Evolutionary conservation across 30 jellyfish, hydroid and myxozoan genomes (phyloP), one percentile per base, ranked within the genome.

Genomic region (Haliclystus octoradiatus): DNA sequence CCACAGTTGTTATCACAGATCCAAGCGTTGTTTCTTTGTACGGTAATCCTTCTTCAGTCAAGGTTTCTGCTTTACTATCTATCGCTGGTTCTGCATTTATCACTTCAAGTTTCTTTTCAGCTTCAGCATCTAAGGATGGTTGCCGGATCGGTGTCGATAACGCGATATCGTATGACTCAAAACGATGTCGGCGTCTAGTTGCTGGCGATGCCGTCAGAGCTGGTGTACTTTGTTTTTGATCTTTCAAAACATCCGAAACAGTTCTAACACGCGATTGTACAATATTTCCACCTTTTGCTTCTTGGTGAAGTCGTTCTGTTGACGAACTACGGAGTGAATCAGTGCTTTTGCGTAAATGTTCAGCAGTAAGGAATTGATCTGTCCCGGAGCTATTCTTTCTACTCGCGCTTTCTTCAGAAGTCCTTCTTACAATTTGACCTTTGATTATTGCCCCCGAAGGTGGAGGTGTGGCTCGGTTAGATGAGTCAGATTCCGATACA

Each of bases 241-340:
- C 99, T n/a, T 63, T 69, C 26, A 91, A 71, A 27, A 91, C 81
- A 33, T 91, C 99, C 26, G 75, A 32, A 26, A 77, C 99, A 52
- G 82, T 85, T 28, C 95, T 51, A 2, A 91, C 99, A 31, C 93
- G 75, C 24, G 99, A 74, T 25, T 76, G 93, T 0, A 91, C 95
- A 35, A 91, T 60, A 75, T 52, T 70, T 19, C 82, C 88, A 27
- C 14, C 57, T 40, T 40, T 40, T 9, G 57, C 57, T 9, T 40
- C 57, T 19, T 5, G 9, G 14, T 5, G 57, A 9, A 40, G 9
- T 40, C 57, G 57, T 40, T 40, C 57, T 5, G 57, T 5, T 19
- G 57, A 40, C 57, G 57, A 40, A 40, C 57, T 40, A 5, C 19
- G 57, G 19, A 40, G 57, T 19, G 57, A 40, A 9, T 40, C 57